Percentiles rank a stretch among this genome's conserved stretches.
phyloP scores from a whole-genome alignment of 2,888 invertebrate species.

The Eupithecia inturbata region DNA sequence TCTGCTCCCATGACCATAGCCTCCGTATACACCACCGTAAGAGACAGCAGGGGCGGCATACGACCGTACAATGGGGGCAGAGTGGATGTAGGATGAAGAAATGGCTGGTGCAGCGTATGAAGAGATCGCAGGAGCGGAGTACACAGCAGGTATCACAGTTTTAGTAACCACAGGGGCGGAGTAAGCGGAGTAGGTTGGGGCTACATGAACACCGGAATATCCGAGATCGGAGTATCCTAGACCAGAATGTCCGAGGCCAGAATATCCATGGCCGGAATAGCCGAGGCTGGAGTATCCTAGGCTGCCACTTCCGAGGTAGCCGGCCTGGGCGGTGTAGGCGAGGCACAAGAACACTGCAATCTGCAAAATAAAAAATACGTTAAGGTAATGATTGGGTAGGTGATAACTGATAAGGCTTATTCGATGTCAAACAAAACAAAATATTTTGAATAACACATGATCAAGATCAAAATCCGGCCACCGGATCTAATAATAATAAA shows the following conservation, averaged over 20 bases:
- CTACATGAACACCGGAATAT: constrained; percentile 50
- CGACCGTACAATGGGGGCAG: constrained; percentile 54
- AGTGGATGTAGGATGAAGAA: constrained; percentile 57
- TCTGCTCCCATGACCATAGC: constrained; percentile 50
- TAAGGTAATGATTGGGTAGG: background rate
- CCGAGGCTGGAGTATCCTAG: background rate
- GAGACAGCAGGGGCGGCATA: constrained; percentile 51
- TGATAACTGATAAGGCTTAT: background rate
- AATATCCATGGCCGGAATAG: constrained; percentile 39
- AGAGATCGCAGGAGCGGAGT: constrained; percentile 5
- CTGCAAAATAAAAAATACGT: constrained; percentile 45
- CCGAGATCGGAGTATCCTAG: constrained; percentile 9
- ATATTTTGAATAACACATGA: background rate
- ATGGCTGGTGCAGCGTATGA: constrained; percentile 56
- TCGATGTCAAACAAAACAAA: background rate
- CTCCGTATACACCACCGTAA: constrained; percentile 49
- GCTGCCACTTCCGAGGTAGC: constrained; percentile 53
- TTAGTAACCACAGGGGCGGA: constrained; percentile 33
- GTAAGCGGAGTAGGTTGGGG: constrained; percentile 52
- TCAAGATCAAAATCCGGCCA: no score
- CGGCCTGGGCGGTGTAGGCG: constrained; percentile 58
- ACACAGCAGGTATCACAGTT: constrained; percentile 1
- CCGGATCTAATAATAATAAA: no score
- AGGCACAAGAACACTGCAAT: constrained; percentile 58
- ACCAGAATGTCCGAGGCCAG: constrained; percentile 31